A percentile compares a stretch with the other conserved stretches of the same genome.
Conservation (phyloP, 1,140 invertebrate genomes). For the Drosophila sturtevanti region DNA sequence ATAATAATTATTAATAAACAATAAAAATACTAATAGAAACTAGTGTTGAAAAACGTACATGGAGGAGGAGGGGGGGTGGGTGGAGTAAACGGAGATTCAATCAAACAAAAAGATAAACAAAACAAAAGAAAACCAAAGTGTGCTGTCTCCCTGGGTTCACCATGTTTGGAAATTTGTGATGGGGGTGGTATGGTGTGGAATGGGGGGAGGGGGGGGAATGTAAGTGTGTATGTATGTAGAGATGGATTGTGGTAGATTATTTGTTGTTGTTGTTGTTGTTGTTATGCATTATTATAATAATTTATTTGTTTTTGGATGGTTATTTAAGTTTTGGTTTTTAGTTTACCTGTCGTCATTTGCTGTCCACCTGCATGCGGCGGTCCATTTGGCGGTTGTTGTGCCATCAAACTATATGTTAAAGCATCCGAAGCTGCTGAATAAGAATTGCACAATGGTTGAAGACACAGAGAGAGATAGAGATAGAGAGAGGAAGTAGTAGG, state of each 20-base stretch:
- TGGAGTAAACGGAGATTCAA: not conserved
- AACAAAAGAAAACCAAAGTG: slow-evolving; percentile 16
- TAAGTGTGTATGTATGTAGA: too few species aligned
- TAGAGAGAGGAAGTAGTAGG: slow-evolving; percentile 17
- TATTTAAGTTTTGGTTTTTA: slow-evolving; percentile 7
- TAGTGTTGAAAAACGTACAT: not conserved
- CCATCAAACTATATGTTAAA: slow-evolving; percentile 83
- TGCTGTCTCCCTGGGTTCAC: slow-evolving; percentile 42
- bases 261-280: not conserved
- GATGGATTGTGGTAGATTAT: slow-evolving; percentile 2
- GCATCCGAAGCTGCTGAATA: slow-evolving; percentile 81
- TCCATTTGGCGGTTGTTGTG: slow-evolving; percentile 81
- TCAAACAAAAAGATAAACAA: slow-evolving; percentile 9
- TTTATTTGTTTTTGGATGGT: not conserved
- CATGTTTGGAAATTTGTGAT: slow-evolving; percentile 31
- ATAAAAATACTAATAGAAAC: not conserved
- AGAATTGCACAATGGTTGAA: slow-evolving; percentile 26
- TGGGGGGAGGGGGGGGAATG: not conserved
- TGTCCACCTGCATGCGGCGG: slow-evolving; percentile 79
- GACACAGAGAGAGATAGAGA: slow-evolving; percentile 25
- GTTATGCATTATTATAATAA: slow-evolving; percentile 2
- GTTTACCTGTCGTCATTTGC: slow-evolving; percentile 77
- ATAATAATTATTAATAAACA: not conserved
- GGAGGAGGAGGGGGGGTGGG: not conserved
- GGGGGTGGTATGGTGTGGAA: not conserved